A percentile compares a stretch with the other conserved stretches of the same genome.
Evolutionary conservation across 2,113 vertebrate genomes (phyloP).

Genomic region (Sturnira hondurensis): DNA sequence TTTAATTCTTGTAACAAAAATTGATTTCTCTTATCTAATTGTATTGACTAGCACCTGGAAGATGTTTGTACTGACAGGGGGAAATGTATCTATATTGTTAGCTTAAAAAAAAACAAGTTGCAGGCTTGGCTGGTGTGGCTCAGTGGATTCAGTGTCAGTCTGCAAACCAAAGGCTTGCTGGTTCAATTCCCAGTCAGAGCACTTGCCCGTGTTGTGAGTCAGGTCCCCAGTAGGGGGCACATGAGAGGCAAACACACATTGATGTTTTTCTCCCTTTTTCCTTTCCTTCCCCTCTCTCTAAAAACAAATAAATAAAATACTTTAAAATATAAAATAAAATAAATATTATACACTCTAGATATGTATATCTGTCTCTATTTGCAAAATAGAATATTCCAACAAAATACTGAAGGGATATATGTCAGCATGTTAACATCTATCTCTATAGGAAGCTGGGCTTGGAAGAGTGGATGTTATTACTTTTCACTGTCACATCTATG

Average conservation of each 20-base stretch:
- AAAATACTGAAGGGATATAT: background rate
- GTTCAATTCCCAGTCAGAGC: no score
- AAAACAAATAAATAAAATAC: no score
- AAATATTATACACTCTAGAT: background rate
- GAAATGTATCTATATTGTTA: background rate
- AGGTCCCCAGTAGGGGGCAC: no score
- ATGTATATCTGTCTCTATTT: background rate
- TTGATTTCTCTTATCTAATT: slow-evolving; percentile 13
- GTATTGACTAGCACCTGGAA: background rate
- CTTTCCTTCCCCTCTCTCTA: no score
- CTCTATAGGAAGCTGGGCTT: background rate
- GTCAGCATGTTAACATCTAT: background rate
- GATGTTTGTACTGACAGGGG: background rate
- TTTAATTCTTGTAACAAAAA: background rate
- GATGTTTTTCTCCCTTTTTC: no score
- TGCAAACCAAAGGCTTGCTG: no score
- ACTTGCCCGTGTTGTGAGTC: no score
- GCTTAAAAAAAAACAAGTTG: background rate
- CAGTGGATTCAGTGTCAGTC: no score
- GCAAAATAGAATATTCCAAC: background rate
- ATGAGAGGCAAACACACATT: no score
- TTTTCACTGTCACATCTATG: background rate
- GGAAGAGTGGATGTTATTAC: background rate
- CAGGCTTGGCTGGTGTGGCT: no score
- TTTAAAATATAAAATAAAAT: background rate